A percentile compares a stretch with the other conserved stretches of the same genome.
These are phyloP conservation scores for Torymus aiolomorphi DNA, from an alignment of 2,888 invertebrate species.

Conservation along the genomic window DNA sequence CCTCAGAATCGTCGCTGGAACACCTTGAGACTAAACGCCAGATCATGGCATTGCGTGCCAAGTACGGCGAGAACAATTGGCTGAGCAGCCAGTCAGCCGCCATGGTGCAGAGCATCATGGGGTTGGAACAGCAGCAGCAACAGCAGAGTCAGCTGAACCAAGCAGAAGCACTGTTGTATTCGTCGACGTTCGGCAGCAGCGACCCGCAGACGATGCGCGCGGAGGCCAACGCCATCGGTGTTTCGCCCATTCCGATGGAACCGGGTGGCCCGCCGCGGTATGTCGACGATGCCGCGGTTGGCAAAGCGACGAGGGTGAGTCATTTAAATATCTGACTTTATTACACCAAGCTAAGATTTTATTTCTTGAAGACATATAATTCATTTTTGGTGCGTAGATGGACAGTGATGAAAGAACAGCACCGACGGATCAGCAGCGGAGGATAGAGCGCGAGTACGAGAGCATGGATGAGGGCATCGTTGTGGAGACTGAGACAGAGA, in stretches of 20 bases:
- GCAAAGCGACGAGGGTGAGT: no score
- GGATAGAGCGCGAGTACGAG: conserved; percentile 33
- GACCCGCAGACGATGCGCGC: no score
- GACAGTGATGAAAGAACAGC: no score
- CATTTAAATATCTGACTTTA: no score
- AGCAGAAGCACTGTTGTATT: conserved; percentile 44
- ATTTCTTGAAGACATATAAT: no score
- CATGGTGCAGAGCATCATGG: conserved; percentile 78
- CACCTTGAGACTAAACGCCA: conserved; percentile 80
- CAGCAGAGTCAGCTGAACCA: no score
- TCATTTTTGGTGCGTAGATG: no score
- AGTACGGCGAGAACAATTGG: conserved; percentile 80
- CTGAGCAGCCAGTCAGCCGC: conserved; percentile 78
- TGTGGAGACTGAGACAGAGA: conserved; percentile 41
- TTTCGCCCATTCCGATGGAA: no score
- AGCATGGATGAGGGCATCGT: conserved; percentile 49
- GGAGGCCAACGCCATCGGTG: no score
- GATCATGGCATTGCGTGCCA: conserved; percentile 78
- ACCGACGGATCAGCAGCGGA: not conserved
- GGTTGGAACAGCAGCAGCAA: conserved; percentile 70
- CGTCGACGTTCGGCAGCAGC: not conserved
- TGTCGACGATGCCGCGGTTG: no score
- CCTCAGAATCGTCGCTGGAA: conserved; percentile 72
- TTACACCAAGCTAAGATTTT: no score
- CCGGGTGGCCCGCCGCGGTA: no score